phyloP scores from a whole-genome alignment of 2,888 invertebrate species.

The Leptinotarsa juncta region DNA sequence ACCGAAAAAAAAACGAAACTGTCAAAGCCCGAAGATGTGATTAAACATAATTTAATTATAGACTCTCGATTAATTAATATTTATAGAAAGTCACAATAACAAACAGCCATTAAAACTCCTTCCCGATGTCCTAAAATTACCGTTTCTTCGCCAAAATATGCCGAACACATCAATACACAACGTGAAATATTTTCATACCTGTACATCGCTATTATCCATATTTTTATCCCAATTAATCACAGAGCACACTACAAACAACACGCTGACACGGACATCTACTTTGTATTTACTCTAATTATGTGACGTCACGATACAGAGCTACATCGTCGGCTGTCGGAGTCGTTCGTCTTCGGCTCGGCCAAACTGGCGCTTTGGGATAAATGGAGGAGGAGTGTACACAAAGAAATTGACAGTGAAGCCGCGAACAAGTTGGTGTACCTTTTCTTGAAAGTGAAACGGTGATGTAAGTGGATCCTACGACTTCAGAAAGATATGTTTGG shows the following conservation, averaged over 20 bases:
- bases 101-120: constrained; percentile 50
- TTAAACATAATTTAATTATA: constrained; percentile 43
- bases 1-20: constrained; percentile 32
- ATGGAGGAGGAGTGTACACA: constrained; percentile 51
- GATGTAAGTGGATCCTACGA: constrained; percentile 35
- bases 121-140: constrained; percentile 46
- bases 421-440: constrained; percentile 37
- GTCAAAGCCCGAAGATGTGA: constrained; percentile 38
- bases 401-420: constrained; percentile 63
- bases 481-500: constrained; percentile 20
- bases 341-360: constrained; percentile 55
- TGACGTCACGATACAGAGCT: constrained; percentile 73
- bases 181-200: constrained; percentile 61
- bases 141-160: constrained; percentile 47
- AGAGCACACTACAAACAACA: constrained; percentile 66
- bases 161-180: constrained; percentile 45
- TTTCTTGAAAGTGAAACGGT: constrained; percentile 43
- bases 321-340: constrained; percentile 61
- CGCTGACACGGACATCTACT: constrained; percentile 76
- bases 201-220: constrained; percentile 66
- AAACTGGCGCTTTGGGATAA: constrained; percentile 60
- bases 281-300: constrained; percentile 79
- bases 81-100: constrained; percentile 56
- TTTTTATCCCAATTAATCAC: constrained; percentile 62
- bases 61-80: constrained; percentile 48